A percentile compares a stretch with the other conserved stretches of the same genome.
These are phyloP conservation scores for Notodonta dromedarius DNA, from an alignment of 2,888 invertebrate genomes.

Conservation along the genomic window DNA sequence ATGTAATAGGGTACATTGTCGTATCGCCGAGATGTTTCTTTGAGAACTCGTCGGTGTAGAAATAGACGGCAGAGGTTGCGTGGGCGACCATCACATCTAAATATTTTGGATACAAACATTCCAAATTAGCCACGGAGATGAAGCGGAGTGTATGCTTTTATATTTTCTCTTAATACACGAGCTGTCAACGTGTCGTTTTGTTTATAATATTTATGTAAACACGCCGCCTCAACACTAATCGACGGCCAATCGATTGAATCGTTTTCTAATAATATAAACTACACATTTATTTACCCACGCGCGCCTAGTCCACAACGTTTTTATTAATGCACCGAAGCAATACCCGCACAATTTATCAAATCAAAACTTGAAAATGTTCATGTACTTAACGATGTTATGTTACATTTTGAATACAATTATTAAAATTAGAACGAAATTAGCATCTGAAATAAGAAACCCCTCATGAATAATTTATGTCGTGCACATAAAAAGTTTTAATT, in stretches of 20 bases:
- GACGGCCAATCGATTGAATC: neutral
- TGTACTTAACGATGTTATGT: conserved; percentile 45
- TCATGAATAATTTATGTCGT: conserved; percentile 59
- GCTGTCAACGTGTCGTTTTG: conserved; percentile 35
- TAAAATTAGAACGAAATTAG: conserved; percentile 64
- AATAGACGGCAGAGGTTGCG: conserved; percentile 64
- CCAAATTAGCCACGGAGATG: conserved; percentile 54
- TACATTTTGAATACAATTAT: conserved; percentile 65
- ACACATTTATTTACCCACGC: conserved; percentile 41
- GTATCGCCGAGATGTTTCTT: conserved; percentile 20
- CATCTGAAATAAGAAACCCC: conserved; percentile 55
- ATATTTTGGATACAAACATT: conserved; percentile 69
- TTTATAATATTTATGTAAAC: conserved; percentile 38
- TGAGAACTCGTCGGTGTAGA: conserved; percentile 41
- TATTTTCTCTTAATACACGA: conserved; percentile 30
- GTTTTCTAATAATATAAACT: conserved; percentile 33
- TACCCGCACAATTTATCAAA: conserved; percentile 13
- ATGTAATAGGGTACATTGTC: conserved; percentile 36
- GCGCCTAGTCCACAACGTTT: conserved; percentile 39
- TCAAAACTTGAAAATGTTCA: conserved; percentile 34
- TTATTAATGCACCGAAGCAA: conserved; percentile 32
- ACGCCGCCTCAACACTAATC: conserved; percentile 15
- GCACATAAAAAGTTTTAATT: conserved; percentile 46
- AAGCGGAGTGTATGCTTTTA: conserved; percentile 33
- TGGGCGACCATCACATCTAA: conserved; percentile 65